Evolutionary conservation across 2,113 vertebrate genomes (phyloP), one percentile per base, ranked within the genome.

Genomic region (Xiphias gladius): DNA sequence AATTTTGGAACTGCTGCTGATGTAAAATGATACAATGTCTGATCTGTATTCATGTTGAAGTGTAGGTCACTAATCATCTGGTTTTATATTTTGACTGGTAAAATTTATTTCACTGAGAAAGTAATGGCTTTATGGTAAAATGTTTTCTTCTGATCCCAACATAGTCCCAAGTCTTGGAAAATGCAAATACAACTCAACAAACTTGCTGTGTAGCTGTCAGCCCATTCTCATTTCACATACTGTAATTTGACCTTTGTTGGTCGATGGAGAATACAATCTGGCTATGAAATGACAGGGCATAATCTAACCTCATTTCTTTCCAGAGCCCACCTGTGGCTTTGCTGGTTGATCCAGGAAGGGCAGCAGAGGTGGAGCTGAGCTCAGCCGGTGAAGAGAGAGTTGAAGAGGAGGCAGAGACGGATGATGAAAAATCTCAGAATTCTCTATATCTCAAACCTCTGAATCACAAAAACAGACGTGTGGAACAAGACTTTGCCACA

Each of bases 401-500:
- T 7, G 89, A 5, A 5, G 77, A 83, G 9, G 32, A 2, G 0
- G 79, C 0, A 5, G 81, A 20, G 5, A 48, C 14, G 6, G 63
- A 65, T 6, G 57, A 85, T 22, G 77, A 85, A 10, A 90, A 91
- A 68, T 54, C 90, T 13, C 70, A 83, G 17, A 70, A 63, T 2
- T 80, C 76, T 64, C 17, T 79, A 22, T 52, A 93, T 55, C 89
- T 82, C 6, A 77, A 12, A 37, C 74, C 88, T 0, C 85, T 94
- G 8, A 77, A 73, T 48, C 81, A 41, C 28, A 94, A 94, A 89
- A 88, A 90, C 62, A 88, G 35, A 24, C 79, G 0, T 37, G 67
- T 76, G 55, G 94, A 95, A 73, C 90, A 89, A 58, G 94, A 95
- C 52, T 95, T 94, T 0, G 57, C 82, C 2, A 69, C 83, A 14